phyloP scores from a whole-genome alignment of 2,797 vertebrate genomes.

The Thamnophis elegans region DNA sequence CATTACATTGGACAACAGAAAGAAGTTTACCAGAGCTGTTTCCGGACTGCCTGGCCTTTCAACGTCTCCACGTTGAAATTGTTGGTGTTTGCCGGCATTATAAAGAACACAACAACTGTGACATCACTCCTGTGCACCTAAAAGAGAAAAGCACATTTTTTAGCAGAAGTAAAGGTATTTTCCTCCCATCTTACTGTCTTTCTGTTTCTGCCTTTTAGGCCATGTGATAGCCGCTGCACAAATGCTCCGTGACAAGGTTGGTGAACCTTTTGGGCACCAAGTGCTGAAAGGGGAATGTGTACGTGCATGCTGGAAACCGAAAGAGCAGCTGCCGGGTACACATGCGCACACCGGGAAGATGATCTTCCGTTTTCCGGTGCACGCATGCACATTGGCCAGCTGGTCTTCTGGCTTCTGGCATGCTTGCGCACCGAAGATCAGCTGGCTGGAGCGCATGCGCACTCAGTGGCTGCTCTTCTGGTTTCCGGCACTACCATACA shows the following conservation, averaged over 20 bases:
- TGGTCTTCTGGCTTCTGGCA: too few relatives aligned
- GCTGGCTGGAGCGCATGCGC: too few relatives aligned
- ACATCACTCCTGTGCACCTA: constrained; percentile 89
- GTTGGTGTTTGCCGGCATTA: constrained; percentile 96
- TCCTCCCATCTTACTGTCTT: background rate
- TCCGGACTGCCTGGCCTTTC: constrained; percentile 92
- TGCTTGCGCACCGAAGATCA: too few relatives aligned
- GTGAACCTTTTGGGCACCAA: too few relatives aligned
- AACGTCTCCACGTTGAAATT: constrained; percentile 97
- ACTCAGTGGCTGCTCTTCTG: too few relatives aligned
- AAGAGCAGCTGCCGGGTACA: too few relatives aligned
- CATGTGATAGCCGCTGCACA: background rate
- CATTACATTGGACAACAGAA: background rate
- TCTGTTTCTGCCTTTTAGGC: background rate
- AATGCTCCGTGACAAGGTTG: background rate
- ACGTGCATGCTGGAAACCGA: too few relatives aligned
- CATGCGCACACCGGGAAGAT: too few relatives aligned
- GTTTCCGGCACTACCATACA: too few relatives aligned
- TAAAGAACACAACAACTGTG: constrained; percentile 93
- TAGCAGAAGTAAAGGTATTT: constrained; percentile 50
- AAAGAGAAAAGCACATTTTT: constrained; percentile 30
- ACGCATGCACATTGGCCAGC: too few relatives aligned
- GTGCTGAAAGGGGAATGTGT: too few relatives aligned
- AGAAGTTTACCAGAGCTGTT: constrained; percentile 88
- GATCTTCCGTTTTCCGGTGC: too few relatives aligned